Evolutionary conservation across 1,140 invertebrate species (phyloP).

Genomic region (Archegozetes longisetosus): DNA sequence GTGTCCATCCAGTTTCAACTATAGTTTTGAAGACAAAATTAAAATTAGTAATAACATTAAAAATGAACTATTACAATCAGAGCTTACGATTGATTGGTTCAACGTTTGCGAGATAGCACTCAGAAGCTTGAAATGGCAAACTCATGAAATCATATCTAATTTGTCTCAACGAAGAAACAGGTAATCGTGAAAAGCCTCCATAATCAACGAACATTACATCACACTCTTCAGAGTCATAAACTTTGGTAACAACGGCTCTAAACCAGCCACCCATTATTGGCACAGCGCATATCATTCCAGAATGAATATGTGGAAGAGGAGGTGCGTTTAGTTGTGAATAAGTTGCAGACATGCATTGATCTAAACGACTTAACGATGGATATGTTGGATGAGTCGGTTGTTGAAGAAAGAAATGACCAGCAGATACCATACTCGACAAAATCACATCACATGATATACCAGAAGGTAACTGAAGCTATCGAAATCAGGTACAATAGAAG

Average conservation of each 20-base stretch:
- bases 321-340: conserved; percentile 35
- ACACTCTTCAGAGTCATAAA: conserved; percentile 34
- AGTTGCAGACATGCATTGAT: conserved; percentile 38
- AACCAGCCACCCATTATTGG: conserved; percentile 69
- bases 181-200: conserved; percentile 70
- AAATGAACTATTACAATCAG: not conserved
- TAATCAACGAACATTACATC: conserved; percentile 80
- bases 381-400: conserved; percentile 82
- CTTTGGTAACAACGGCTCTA: conserved; percentile 53
- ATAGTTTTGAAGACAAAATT: not conserved
- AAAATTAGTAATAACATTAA: not conserved
- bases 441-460: conserved; percentile 83
- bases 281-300: conserved; percentile 71
- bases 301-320: conserved; percentile 38
- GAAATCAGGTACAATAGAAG: no score
- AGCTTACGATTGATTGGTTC: conserved; percentile 53
- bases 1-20: conserved; percentile 40
- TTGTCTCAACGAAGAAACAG: conserved; percentile 53
- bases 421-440: conserved; percentile 61
- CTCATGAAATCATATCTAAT: conserved; percentile 71
- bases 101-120: conserved; percentile 77
- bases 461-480: conserved; percentile 63
- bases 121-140: conserved; percentile 87
- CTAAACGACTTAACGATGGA: conserved; percentile 55
- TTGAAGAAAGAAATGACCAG: conserved; percentile 78